These are phyloP conservation scores for Lepas anatifera DNA, from an alignment of 2,888 invertebrate species.

Conservation along the genomic window DNA sequence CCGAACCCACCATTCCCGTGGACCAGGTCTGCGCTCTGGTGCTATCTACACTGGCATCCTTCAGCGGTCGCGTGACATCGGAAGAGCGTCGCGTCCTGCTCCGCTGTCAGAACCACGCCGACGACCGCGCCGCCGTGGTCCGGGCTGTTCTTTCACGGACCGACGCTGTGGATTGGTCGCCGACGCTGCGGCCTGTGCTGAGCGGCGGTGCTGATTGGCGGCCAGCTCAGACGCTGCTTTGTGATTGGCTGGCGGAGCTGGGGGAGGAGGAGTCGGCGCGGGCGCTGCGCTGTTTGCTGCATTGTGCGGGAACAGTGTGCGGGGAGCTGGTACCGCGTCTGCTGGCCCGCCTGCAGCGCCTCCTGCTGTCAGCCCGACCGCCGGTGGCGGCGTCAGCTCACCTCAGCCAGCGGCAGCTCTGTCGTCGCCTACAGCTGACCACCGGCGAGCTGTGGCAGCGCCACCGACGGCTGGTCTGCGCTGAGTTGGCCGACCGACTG, in stretches of 20 bases:
- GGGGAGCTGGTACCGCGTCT: neutral
- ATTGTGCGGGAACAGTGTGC: neutral
- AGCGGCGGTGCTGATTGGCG: neutral
- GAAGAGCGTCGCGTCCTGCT: neutral
- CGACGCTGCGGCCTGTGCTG: neutral
- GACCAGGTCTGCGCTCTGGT: neutral
- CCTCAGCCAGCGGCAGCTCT: slow-evolving; percentile 2
- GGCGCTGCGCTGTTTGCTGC: neutral
- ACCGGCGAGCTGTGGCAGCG: neutral
- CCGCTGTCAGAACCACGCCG: neutral
- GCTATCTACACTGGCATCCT: neutral
- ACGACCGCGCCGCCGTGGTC: neutral
- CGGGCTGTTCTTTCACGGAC: neutral
- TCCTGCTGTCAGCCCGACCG: neutral
- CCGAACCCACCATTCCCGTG: neutral
- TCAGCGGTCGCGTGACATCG: neutral
- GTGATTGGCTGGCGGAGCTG: slow-evolving; percentile 12
- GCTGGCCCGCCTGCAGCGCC: neutral
- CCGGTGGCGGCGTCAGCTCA: neutral
- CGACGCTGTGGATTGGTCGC: neutral
- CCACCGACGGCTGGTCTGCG: neutral
- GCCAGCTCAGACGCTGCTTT: neutral
- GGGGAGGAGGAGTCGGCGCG: slow-evolving; percentile 13
- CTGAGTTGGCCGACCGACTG: neutral
- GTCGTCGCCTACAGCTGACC: neutral